Base-by-base conservation (phyloP, 2,797 vertebrate species). In the Coregonus ussuriensis region DNA sequence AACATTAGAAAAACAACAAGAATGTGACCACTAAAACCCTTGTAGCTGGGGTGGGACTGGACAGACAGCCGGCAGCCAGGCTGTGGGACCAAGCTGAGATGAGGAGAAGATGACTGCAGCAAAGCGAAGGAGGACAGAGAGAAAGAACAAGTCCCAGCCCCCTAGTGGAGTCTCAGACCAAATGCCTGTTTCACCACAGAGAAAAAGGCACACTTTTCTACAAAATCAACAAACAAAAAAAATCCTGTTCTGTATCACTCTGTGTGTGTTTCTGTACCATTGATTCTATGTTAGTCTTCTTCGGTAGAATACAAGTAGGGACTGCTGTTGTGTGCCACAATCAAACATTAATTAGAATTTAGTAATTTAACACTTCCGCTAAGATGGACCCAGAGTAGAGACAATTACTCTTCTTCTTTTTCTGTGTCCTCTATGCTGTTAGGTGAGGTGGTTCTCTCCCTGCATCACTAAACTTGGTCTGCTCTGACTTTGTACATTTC, bases 21-120 rank as follows among this genome's bases (percentile, higher is more conserved):
- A 68, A 84, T 29, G 79, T 82, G 75, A 89, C 85, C 86, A 67
- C 86, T 78, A 33, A 86, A 88, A 86, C 79, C 71, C 82, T 4
- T 59, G 72, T n/a, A 47, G 75, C n/a, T 21, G 0, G 56, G n/a
- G 56, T 21, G n/a, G 56, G n/a, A 59, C 6, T 59, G 56, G 18
- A 21, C 56, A 59, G n/a, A n/a, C 6, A 79, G 71, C 77, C 75
- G 79, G 78, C 14, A 41, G 72, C 81, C 75, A 80, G 76, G 83
- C 77, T 78, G 79, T 74, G 75, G 78, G 0, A 67, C 54, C 74
- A 71, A 74, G 76, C 75, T 2, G 77, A 74, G 1, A 16, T 51
- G 67, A 70, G 52, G 74, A 84, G 56, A 59, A 54, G 4, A 15
- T 9, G n/a, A 59, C 9, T 59, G 56, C 56, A 21, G 74, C 29